A percentile compares a stretch with the other conserved stretches of the same genome.
These are phyloP conservation scores for Pandemis corylana DNA, from an alignment of 2,888 invertebrate genomes.

Conservation along the genomic window DNA sequence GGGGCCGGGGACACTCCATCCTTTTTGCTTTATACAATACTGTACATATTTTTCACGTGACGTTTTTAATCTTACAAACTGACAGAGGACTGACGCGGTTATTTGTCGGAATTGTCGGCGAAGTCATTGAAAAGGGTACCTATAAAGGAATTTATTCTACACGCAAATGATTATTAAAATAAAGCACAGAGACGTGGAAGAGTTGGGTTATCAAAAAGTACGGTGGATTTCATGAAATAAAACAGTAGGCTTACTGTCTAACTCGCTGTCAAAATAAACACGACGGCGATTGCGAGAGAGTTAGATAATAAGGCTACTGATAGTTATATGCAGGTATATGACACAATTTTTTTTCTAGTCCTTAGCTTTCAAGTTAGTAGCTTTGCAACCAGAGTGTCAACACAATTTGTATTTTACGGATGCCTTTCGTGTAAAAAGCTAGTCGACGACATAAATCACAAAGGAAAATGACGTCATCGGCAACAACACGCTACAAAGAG, in stretches of 20 bases:
- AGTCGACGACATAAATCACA: constrained; percentile 36
- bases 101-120: not conserved
- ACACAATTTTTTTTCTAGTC: too few species aligned
- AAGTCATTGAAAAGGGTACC: not conserved
- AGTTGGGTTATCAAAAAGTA: not conserved
- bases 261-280: too few species aligned
- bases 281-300: too few species aligned
- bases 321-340: too few species aligned
- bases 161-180: not conserved
- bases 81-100: constrained; percentile 14
- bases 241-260: too few species aligned
- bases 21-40: not conserved
- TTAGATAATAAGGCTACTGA: too few species aligned
- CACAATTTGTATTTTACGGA: constrained; percentile 11
- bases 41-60: constrained; percentile 19
- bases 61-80: constrained; percentile 15
- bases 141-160: not conserved
- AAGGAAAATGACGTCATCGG: constrained; percentile 27
- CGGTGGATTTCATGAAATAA: too few species aligned
- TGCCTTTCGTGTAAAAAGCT: constrained; percentile 17
- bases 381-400: constrained; percentile 1
- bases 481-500: constrained; percentile 5
- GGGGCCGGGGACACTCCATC: not conserved
- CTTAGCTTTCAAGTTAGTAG: not conserved
- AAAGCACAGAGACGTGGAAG: not conserved